Evolutionary conservation across 2,888 invertebrate genomes (phyloP).

Genomic region (Dorcus hopei): DNA sequence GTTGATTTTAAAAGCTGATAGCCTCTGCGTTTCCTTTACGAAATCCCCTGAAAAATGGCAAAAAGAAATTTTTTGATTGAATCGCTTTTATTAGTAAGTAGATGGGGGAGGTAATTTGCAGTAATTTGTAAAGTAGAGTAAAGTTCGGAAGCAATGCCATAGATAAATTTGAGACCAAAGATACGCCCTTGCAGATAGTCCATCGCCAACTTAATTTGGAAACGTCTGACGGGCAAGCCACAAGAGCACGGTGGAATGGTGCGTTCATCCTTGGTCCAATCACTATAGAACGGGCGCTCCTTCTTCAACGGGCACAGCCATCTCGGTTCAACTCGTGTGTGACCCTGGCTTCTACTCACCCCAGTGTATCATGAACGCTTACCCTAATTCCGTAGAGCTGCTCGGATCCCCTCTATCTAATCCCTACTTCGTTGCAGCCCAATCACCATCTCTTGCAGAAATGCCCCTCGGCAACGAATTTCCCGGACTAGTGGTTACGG

Average conservation of each 20-base stretch:
- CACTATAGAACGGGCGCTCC: conserved; percentile 24
- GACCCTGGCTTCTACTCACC: conserved; percentile 4
- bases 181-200: conserved; percentile 6
- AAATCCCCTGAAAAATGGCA: not conserved
- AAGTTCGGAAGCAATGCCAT: not conserved
- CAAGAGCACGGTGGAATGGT: conserved; percentile 24
- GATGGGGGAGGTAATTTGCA: too few species aligned
- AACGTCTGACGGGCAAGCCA: conserved; percentile 25
- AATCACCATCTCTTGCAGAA: conserved; percentile 35
- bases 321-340: conserved; percentile 8
- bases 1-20: conserved; percentile 7
- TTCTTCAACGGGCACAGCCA: conserved; percentile 7
- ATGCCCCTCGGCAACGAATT: conserved; percentile 30
- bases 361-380: conserved; percentile 11
- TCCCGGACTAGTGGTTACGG: conserved; percentile 32
- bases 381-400: conserved; percentile 18
- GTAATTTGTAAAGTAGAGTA: not conserved
- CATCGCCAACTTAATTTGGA: conserved; percentile 19
- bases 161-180: conserved; percentile 6
- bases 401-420: conserved; percentile 25
- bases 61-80: not conserved
- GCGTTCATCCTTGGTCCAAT: conserved; percentile 30
- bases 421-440: conserved; percentile 30
- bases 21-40: not conserved
- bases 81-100: too few species aligned